Base-by-base conservation (phyloP, 2,888 invertebrate species). In the Chymomyza amoena region DNA sequence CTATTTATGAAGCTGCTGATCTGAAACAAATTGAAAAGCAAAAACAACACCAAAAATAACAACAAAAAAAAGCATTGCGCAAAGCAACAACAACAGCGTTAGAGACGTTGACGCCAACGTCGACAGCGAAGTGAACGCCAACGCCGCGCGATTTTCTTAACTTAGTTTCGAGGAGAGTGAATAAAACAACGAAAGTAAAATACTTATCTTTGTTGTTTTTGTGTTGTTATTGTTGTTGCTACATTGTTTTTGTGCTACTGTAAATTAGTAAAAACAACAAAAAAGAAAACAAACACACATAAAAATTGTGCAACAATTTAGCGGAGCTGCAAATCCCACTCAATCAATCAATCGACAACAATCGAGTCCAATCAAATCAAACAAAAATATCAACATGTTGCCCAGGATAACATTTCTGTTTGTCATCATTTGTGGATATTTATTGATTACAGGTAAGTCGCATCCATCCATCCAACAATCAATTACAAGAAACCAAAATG, bases 391-490 rank as follows among this genome's bases (percentile, higher is more conserved):
- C 80, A 90, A 78, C 66, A 91, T 91, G 91, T 76, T 91, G 84
- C 89, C 88, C 57, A 91, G 91, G 83, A 85, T 90, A 84, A 80
- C 85, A 69, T 79, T 91, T 77, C 74, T 91, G 79, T 77, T 90
- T 74, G 79, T 91, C 78, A 84, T 91, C 77, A 83, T 91, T 80
- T 91, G 89, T 83, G 91, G 91, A 86, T 83, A 83, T 89, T 90
- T 91, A 70, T 87, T 91, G 78, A 90, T 91, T 83, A 91, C 91
- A 81, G 91, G 91, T 91, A 86, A 88, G 91, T 81, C 69, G 57
- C 20, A 15, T 4, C 28, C 45, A n/a, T 59, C 39, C n/a, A 64
- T 39, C 39, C 1, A 13, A 52, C 10, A 54, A 9, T n/a, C 6
- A 54, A 54, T 54, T 54, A 18, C 20, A 18, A 54, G n/a, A 54